Conservation (phyloP, 2,113 vertebrate species). For the Neolamprologus caudopunctatus region DNA sequence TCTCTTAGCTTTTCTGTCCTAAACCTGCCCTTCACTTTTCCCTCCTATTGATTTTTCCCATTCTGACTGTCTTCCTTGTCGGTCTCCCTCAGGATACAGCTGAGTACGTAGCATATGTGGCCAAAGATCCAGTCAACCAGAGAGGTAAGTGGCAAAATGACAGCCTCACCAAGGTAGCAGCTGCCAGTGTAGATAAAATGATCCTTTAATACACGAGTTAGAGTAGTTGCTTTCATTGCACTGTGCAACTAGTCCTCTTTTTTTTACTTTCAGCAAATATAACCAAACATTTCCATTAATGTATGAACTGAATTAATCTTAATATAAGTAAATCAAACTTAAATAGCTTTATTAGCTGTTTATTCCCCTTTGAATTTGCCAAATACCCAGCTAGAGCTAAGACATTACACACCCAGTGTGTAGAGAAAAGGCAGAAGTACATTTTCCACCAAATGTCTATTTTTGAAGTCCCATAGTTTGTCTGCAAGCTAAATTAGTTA, state of each 20-base stretch:
- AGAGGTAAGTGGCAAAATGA: slow-evolving; percentile 77
- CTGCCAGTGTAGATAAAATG: neutral
- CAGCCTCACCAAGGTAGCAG: neutral
- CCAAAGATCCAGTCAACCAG: slow-evolving; percentile 98
- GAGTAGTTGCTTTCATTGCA: neutral
- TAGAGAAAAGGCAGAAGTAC: neutral
- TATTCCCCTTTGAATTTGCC: neutral
- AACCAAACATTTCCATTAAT: neutral
- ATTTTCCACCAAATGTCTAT: neutral
- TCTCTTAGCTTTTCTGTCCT: slow-evolving; percentile 1
- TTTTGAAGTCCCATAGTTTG: neutral
- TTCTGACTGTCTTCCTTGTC: slow-evolving; percentile 1
- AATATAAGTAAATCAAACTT: neutral
- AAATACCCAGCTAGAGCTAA: neutral
- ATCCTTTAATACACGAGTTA: neutral
- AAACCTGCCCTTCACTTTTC: slow-evolving; percentile 20
- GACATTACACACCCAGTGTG: neutral
- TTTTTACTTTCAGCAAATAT: neutral
- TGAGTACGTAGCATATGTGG: slow-evolving; percentile 84
- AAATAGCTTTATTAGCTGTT: neutral
- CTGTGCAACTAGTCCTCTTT: neutral
- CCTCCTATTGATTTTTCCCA: neutral
- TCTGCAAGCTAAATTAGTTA: neutral
- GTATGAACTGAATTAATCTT: neutral
- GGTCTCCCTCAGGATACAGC: slow-evolving; percentile 65